These are phyloP conservation scores for Discoglossus pictus DNA, from an alignment of 2,797 vertebrate genomes.

Conservation along the genomic window DNA sequence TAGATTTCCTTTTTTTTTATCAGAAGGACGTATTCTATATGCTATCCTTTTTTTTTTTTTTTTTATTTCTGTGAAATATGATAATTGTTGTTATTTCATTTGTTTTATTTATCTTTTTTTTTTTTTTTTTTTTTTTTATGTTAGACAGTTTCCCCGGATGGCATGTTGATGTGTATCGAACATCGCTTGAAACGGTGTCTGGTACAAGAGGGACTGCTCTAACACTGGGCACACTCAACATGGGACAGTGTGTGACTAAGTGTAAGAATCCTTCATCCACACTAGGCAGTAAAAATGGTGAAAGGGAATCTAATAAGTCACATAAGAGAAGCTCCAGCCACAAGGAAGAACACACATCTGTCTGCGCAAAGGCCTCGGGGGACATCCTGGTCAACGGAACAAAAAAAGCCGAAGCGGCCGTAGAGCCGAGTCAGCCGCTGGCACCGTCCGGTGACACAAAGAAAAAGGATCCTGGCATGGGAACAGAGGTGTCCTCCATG, in stretches of 20 bases:
- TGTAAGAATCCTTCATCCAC: conserved; percentile 98
- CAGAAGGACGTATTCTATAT: no score
- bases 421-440: conserved; percentile 76
- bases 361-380: conserved; percentile 78
- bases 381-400: conserved; percentile 92
- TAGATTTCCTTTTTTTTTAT: no score
- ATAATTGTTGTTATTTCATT: neutral
- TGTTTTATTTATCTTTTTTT: conserved; percentile 14
- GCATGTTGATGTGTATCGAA: conserved; percentile 84
- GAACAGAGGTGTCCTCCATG: conserved; percentile 81
- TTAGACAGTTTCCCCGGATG: conserved; percentile 69
- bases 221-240: conserved; percentile 73
- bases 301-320: conserved; percentile 88
- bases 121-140: conserved; percentile 61
- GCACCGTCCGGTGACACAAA: conserved; percentile 71
- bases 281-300: conserved; percentile 97
- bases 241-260: conserved; percentile 99
- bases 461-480: conserved; percentile 72
- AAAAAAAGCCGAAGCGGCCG: conserved; percentile 80
- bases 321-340: conserved; percentile 84
- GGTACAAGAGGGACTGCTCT: conserved; percentile 71
- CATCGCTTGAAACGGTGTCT: conserved; percentile 78
- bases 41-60: no score
- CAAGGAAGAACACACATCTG: conserved; percentile 82
- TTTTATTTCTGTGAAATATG: no score